These are phyloP conservation scores for Microcaecilia unicolor DNA, from an alignment of 2,797 vertebrate species.

Conservation along the genomic window DNA sequence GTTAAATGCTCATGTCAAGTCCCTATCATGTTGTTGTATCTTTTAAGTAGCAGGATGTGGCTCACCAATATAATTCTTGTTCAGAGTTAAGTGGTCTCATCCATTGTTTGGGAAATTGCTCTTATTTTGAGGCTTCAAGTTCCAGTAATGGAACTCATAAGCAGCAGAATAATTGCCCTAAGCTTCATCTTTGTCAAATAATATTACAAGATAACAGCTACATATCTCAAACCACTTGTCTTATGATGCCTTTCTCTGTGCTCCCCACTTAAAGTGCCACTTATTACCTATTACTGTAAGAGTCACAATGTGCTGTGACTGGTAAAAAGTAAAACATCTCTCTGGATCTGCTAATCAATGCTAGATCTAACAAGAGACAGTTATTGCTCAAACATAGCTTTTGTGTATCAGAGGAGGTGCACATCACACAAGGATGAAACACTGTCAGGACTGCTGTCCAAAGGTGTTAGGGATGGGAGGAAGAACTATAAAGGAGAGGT, in stretches of 20 bases:
- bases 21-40: conserved; percentile 44
- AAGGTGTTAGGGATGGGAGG: too few species aligned
- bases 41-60: conserved; percentile 52
- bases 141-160: conserved; percentile 82
- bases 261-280: conserved; percentile 65
- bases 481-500: too few species aligned
- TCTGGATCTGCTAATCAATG: too few species aligned
- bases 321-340: conserved; percentile 61
- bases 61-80: conserved; percentile 78
- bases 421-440: too few species aligned
- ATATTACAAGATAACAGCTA: conserved; percentile 88
- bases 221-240: conserved; percentile 88
- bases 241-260: conserved; percentile 66
- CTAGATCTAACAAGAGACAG: too few species aligned
- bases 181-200: conserved; percentile 82
- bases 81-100: conserved; percentile 87
- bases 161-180: conserved; percentile 88
- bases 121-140: conserved; percentile 83
- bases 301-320: conserved; percentile 55
- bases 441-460: too few species aligned
- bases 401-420: too few species aligned
- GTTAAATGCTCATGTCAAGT: conserved; percentile 39
- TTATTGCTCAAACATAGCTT: too few species aligned
- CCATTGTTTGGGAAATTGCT: conserved; percentile 88
- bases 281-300: conserved; percentile 65